Percentiles rank a stretch among this genome's conserved stretches.
These are phyloP conservation scores for Ochropleura plecta DNA, from an alignment of 2,888 invertebrate species.

Conservation along the genomic window DNA sequence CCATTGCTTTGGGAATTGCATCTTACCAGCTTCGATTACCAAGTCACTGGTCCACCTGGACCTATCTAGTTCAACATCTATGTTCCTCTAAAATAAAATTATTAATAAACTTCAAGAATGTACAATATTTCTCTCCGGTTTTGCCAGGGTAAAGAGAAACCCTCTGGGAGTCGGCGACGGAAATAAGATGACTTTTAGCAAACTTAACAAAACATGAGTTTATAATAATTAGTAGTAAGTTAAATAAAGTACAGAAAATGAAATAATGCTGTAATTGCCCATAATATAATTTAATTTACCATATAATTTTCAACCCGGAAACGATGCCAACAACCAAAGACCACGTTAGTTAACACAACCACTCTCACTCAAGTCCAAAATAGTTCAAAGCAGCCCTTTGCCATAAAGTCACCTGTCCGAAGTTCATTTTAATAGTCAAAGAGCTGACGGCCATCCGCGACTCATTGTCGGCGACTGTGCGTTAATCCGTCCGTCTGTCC, in stretches of 20 bases:
- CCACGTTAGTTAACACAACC: background rate
- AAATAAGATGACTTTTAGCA: background rate
- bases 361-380: conserved; percentile 3
- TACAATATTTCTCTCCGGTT: background rate
- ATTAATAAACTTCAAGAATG: background rate
- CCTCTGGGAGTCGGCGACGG: background rate
- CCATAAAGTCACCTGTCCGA: conserved; percentile 45
- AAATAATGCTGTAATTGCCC: background rate
- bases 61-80: background rate
- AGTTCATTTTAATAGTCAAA: conserved; percentile 63
- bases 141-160: background rate
- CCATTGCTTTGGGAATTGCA: background rate
- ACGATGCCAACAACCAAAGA: background rate
- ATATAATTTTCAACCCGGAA: background rate
- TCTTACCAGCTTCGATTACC: background rate
- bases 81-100: background rate
- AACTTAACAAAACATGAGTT: background rate
- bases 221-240: background rate
- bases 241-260: background rate
- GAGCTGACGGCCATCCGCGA: conserved; percentile 47
- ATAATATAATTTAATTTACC: background rate
- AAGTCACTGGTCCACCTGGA: background rate
- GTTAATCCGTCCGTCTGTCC: conserved; percentile 81
- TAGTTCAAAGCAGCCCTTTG: conserved; percentile 41
- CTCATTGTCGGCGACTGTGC: conserved; percentile 70